Percentiles rank a stretch among this genome's conserved stretches.
phyloP scores from a whole-genome alignment of 2,113 vertebrate species.

The Dicaeum eximium region DNA sequence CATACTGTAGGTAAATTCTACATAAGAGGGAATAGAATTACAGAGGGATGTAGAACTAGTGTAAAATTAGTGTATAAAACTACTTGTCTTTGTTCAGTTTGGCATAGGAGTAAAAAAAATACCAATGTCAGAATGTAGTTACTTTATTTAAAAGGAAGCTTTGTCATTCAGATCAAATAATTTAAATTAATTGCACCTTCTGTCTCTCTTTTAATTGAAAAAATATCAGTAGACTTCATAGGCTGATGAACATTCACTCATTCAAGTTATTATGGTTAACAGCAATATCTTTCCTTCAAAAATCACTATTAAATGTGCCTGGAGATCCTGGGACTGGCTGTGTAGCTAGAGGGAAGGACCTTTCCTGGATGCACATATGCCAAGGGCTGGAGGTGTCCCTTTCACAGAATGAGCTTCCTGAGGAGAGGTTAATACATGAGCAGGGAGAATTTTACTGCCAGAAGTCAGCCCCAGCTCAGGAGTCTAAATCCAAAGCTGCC shows the following conservation, averaged over 20 bases:
- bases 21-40: not conserved
- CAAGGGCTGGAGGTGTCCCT: not conserved
- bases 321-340: not conserved
- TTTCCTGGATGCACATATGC: not conserved
- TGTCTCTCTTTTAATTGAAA: conserved; percentile 20
- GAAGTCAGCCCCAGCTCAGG: not conserved
- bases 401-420: not conserved
- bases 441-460: not conserved
- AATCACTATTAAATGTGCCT: not conserved
- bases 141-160: not conserved
- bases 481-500: not conserved
- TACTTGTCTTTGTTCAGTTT: not conserved
- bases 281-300: not conserved
- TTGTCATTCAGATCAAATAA: not conserved
- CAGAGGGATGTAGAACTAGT: not conserved
- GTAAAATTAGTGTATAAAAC: not conserved
- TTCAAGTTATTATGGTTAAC: not conserved
- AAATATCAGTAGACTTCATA: not conserved
- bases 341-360: not conserved
- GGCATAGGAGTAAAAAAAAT: not conserved
- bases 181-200: not conserved
- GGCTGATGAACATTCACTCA: not conserved
- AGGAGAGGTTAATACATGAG: not conserved
- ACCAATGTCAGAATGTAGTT: not conserved
- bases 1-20: not conserved